phyloP scores from a whole-genome alignment of 1,140 invertebrate genomes.

The Drosophila melanica region DNA sequence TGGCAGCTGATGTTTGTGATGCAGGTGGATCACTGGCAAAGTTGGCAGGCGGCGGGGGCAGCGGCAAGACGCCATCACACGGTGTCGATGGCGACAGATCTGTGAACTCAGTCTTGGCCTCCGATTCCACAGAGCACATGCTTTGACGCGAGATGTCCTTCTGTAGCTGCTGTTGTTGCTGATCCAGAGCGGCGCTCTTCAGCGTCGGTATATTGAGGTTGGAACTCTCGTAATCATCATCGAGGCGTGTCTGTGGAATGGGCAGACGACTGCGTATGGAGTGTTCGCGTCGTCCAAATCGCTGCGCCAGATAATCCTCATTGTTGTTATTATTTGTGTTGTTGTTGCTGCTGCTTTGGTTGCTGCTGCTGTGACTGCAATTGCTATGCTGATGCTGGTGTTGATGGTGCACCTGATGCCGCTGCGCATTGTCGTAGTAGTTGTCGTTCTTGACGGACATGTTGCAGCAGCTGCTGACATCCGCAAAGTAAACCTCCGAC shows the following conservation, averaged over 20 bases:
- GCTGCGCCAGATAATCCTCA: constrained; percentile 86
- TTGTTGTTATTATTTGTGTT: constrained; percentile 74
- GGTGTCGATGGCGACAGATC: constrained; percentile 82
- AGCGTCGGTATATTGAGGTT: constrained; percentile 67
- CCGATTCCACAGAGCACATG: constrained; percentile 84
- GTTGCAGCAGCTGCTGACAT: constrained; percentile 93
- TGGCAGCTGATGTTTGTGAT: constrained; percentile 42
- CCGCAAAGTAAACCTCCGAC: constrained; percentile 93
- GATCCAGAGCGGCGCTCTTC: constrained; percentile 53
- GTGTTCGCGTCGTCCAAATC: constrained; percentile 85
- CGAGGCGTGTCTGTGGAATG: constrained; percentile 85
- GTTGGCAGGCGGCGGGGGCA: constrained; percentile 60
- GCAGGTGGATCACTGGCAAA: constrained; percentile 68
- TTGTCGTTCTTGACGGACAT: constrained; percentile 88
- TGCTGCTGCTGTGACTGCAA: constrained; percentile 67
- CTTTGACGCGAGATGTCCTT: constrained; percentile 86
- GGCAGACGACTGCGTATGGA: constrained; percentile 86
- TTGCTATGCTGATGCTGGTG: constrained; percentile 73
- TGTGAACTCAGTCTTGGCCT: constrained; percentile 83
- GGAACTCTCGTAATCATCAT: constrained; percentile 76
- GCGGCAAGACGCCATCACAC: constrained; percentile 55
- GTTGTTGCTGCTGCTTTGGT: constrained; percentile 68
- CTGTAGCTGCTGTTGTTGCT: constrained; percentile 81
- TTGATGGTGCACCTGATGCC: constrained; percentile 54
- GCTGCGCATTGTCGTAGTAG: constrained; percentile 78